These are phyloP conservation scores for Spialia ferax DNA, from an alignment of 2,888 invertebrate species.

Conservation along the genomic window DNA sequence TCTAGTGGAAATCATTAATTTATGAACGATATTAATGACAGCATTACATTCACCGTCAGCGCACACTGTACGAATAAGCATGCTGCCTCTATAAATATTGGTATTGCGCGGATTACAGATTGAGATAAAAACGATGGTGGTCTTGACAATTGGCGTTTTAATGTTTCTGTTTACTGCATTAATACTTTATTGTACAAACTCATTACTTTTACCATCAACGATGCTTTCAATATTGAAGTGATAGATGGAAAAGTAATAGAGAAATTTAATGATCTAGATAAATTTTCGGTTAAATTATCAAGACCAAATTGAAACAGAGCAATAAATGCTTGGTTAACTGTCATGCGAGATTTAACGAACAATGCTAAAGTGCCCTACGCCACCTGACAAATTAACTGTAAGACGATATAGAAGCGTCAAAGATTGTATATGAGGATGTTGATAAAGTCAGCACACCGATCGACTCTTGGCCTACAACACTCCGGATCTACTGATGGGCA, in stretches of 20 bases:
- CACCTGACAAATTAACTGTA: slow-evolving; percentile 72
- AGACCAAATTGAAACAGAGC: slow-evolving; percentile 56
- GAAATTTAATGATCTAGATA: background rate
- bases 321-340: slow-evolving; percentile 83
- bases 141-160: slow-evolving; percentile 35
- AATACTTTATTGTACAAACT: background rate
- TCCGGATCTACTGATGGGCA: slow-evolving; percentile 84
- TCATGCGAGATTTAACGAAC: slow-evolving; percentile 82
- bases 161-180: background rate
- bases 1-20: slow-evolving; percentile 48
- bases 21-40: slow-evolving; percentile 53
- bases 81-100: slow-evolving; percentile 76
- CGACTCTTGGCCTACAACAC: slow-evolving; percentile 81
- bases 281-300: slow-evolving; percentile 22
- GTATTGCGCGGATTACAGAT: slow-evolving; percentile 42
- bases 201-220: slow-evolving; percentile 7
- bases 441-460: slow-evolving; percentile 76
- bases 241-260: background rate
- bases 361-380: slow-evolving; percentile 80
- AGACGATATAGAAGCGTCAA: slow-evolving; percentile 43
- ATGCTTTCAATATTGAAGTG: background rate
- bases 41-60: slow-evolving; percentile 69
- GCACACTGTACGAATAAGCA: slow-evolving; percentile 82
- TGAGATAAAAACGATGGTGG: slow-evolving; percentile 39
- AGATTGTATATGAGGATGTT: slow-evolving; percentile 55